phyloP scores from a whole-genome alignment of 2,888 invertebrate genomes.

The Luffia ferchaultella region DNA sequence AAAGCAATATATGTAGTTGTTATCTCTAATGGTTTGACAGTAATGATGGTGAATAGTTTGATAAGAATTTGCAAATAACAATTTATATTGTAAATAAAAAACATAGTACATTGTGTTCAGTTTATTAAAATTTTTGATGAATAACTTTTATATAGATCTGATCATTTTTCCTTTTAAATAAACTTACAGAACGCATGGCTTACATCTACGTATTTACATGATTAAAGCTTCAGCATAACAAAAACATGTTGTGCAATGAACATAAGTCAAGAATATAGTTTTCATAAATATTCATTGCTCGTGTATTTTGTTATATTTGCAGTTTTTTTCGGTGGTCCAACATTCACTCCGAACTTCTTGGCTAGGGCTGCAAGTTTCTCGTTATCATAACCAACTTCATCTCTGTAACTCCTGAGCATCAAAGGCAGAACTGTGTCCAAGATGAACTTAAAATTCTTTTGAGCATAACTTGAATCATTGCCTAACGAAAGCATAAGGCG shows the following conservation, averaged over 20 bases:
- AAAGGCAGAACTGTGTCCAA: constrained; percentile 71
- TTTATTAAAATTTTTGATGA: constrained; percentile 57
- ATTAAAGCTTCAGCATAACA: constrained; percentile 64
- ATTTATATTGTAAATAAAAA: not conserved
- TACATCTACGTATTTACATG: constrained; percentile 58
- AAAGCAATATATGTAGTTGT: no score
- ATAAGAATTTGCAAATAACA: not conserved
- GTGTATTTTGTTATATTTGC: constrained; percentile 74
- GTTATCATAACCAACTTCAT: constrained; percentile 68
- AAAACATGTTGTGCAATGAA: constrained; percentile 21
- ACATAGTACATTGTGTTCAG: constrained; percentile 15
- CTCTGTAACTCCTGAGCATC: constrained; percentile 69
- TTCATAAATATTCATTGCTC: constrained; percentile 70
- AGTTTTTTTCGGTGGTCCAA: constrained; percentile 64
- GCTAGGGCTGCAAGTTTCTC: constrained; percentile 55
- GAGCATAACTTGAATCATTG: constrained; percentile 50
- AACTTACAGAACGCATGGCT: constrained; percentile 58
- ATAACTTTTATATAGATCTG: constrained; percentile 58
- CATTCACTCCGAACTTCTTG: constrained; percentile 60
- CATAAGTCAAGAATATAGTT: not conserved
- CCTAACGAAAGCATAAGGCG: constrained; percentile 69
- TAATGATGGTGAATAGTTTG: no score
- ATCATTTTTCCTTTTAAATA: constrained; percentile 51
- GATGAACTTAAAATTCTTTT: constrained; percentile 76
- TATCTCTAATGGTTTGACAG: no score